These are phyloP conservation scores for Loxodonta africana DNA, from an alignment of 2,113 vertebrate genomes.

Conservation along the genomic window DNA sequence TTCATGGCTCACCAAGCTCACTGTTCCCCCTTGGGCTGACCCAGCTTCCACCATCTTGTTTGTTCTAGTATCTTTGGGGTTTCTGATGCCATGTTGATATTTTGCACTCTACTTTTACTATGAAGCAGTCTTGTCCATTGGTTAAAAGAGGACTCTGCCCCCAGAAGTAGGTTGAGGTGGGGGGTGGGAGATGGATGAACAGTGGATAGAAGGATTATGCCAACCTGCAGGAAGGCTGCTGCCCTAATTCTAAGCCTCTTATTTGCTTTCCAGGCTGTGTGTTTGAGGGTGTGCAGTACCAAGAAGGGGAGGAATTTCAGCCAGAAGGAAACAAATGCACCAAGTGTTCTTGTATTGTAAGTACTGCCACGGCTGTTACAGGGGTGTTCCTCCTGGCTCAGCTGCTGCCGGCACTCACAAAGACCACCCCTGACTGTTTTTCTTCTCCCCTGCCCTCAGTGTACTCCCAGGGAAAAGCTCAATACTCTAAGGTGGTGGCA, in stretches of 20 bases:
- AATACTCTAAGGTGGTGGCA: not conserved
- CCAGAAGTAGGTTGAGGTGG: not conserved
- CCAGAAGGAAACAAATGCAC: conserved; percentile 95
- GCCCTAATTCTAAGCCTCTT: not conserved
- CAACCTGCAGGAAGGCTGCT: rapidly evolving
- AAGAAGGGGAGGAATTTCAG: conserved; percentile 95
- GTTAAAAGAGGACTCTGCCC: not conserved
- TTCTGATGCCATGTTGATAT: not conserved
- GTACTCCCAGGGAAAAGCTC: not conserved
- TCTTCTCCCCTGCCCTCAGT: not conserved
- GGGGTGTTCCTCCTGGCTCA: not conserved
- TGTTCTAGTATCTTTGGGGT: not conserved
- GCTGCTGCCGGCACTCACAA: not conserved
- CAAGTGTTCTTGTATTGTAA: conserved; percentile 96
- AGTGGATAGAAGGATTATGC: not conserved
- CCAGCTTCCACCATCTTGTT: not conserved
- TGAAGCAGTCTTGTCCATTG: not conserved
- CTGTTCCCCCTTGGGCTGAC: not conserved
- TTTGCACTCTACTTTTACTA: not conserved
- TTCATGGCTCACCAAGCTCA: rapidly evolving
- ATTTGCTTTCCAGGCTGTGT: conserved; percentile 92
- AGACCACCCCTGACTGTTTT: not conserved
- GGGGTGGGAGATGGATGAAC: not conserved
- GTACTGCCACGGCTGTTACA: conserved; percentile 79
- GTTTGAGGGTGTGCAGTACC: conserved; percentile 95